Evolutionary conservation across 2,888 invertebrate genomes (phyloP), one percentile per base, ranked within the genome.

Genomic region (Apamea sordens): DNA sequence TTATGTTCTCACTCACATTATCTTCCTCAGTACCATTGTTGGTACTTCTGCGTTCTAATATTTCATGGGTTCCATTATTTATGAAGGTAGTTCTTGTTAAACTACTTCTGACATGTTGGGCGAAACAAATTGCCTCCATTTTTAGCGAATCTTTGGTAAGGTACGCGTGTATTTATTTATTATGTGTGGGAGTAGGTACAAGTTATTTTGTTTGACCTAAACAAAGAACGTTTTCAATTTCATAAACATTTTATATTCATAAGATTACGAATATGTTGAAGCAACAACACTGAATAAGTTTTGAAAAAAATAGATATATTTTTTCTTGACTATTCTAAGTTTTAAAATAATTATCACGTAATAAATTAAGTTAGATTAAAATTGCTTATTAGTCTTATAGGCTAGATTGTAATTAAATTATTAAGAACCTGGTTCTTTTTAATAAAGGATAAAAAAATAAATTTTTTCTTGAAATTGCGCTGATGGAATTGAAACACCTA

Each of bases 61-160:
- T 36, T 53, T 15, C 5, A n/a, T 15, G 24, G 13, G 24, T 70
- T 59, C 32, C 32, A 50, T 61, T 79, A 76, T 76, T 70, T 59
- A 73, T 67, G 50, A 64, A 41, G 32, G 47, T 56, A 68, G 59
- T 36, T 74, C 65, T 80, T 67, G 56, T 32, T 70, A 15, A 68
- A 74, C 61, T 61, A 78, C 68, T 67, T 64, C 56, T 24, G 56
- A 56, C 70, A 76, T 47, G 61, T 65, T 73, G 36, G 13, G 61
- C 63, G 13, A 68, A 73, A 84, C 71, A 72, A 69, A 79, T 71
- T 72, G 73, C 73, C 50, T 68, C n/a, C 28, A 65, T 76, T 70
- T 73, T 77, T 32, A 63, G 18, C 36, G 50, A 68, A 79, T 71
- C 10, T 71, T 56, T 67, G 67, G 68, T 67, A 56, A 59, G n/a